Evolutionary conservation across 2,888 invertebrate genomes (phyloP).

Genomic region (Drosophila peninsularis): DNA sequence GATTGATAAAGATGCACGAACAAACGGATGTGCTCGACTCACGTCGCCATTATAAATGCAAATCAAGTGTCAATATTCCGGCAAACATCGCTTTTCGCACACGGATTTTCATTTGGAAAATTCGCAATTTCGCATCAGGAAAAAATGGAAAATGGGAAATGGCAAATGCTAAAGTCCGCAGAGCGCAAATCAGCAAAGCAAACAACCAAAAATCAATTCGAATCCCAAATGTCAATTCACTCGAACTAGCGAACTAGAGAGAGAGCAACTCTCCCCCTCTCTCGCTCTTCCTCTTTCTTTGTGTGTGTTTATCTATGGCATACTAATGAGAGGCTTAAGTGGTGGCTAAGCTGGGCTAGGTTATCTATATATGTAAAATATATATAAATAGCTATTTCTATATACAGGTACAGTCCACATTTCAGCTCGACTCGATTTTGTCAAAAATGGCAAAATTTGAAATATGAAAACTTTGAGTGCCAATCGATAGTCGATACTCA

Average conservation of each 20-base stretch:
- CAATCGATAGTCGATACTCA: not conserved
- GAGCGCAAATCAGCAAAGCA: constrained; percentile 64
- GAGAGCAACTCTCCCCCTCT: not conserved
- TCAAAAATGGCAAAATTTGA: no score
- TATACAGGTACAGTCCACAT: no score
- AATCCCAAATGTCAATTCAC: constrained; percentile 80
- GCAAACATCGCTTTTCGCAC: constrained; percentile 56
- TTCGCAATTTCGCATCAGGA: constrained; percentile 36
- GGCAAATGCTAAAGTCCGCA: constrained; percentile 42
- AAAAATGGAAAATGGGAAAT: constrained; percentile 35
- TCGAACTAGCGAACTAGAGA: not conserved
- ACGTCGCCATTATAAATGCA: constrained; percentile 81
- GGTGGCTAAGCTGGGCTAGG: not conserved
- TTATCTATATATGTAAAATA: not conserved
- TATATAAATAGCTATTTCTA: no score
- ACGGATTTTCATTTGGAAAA: constrained; percentile 64
- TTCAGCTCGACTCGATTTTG: no score
- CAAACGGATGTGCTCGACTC: constrained; percentile 42
- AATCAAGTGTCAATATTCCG: constrained; percentile 73
- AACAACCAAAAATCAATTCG: constrained; percentile 74
- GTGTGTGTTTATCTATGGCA: constrained; percentile 30
- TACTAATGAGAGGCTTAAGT: constrained; percentile 58
- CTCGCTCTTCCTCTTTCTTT: not conserved
- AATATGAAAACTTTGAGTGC: no score
- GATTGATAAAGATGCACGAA: not conserved